Percentiles rank a stretch among this genome's conserved stretches.
phyloP scores from a whole-genome alignment of 2,888 invertebrate genomes.

The Melanchra persicariae region DNA sequence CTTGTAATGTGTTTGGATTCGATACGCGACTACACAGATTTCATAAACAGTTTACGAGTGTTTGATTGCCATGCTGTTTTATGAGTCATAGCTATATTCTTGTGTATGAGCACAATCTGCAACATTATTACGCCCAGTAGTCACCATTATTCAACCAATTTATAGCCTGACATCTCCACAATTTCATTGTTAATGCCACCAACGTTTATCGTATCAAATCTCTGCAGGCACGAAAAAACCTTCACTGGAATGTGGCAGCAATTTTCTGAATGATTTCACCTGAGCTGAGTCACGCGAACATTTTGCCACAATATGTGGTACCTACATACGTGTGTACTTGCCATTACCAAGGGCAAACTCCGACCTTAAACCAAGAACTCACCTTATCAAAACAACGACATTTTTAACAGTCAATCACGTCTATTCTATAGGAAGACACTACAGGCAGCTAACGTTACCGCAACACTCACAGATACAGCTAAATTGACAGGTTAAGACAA shows the following conservation, averaged over 20 bases:
- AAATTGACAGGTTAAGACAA: constrained; percentile 83
- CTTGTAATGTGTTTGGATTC: not conserved
- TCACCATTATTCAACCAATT: constrained; percentile 36
- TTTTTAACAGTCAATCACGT: constrained; percentile 69
- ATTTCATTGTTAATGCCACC: constrained; percentile 43
- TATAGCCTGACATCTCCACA: constrained; percentile 39
- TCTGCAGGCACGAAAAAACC: constrained; percentile 55
- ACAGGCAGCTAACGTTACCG: constrained; percentile 74
- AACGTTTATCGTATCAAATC: constrained; percentile 54
- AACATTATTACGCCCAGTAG: constrained; percentile 47
- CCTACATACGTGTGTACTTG: constrained; percentile 70
- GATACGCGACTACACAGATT: constrained; percentile 22
- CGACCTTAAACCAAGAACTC: constrained; percentile 83
- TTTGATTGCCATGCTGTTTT: constrained; percentile 53
- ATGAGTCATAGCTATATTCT: constrained; percentile 56
- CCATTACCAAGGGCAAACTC: constrained; percentile 82
- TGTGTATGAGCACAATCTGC: constrained; percentile 17
- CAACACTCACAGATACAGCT: constrained; percentile 71
- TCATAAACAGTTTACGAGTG: constrained; percentile 39
- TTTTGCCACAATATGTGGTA: constrained; percentile 71
- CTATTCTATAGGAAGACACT: constrained; percentile 86
- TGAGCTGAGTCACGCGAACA: constrained; percentile 78
- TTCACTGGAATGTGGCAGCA: constrained; percentile 65
- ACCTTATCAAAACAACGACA: constrained; percentile 86
- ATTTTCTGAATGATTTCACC: constrained; percentile 79